Conservation (phyloP, 2,888 invertebrate genomes). For the Ectobius pallidus region DNA sequence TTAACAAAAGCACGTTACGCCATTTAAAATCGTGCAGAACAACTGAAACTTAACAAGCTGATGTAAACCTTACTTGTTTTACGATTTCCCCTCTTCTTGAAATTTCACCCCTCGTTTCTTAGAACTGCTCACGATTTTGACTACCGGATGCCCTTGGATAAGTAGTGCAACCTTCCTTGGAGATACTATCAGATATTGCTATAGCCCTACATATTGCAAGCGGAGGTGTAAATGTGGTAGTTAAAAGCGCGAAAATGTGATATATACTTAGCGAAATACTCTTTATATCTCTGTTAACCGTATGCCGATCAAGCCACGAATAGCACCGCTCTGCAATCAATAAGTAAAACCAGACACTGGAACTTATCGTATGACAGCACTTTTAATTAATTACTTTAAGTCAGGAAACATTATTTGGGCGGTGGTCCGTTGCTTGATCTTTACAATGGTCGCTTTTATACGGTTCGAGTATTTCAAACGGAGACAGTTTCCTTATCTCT, state of each 20-base stretch:
- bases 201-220: background rate
- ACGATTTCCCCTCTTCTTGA: too few relatives aligned
- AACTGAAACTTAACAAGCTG: too few relatives aligned
- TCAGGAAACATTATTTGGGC: conserved; percentile 20
- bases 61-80: too few relatives aligned
- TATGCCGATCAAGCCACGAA: background rate
- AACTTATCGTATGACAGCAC: background rate
- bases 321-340: background rate
- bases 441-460: background rate
- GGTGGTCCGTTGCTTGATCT: conserved; percentile 3
- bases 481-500: too few relatives aligned
- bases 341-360: background rate
- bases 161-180: background rate
- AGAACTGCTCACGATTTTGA: background rate
- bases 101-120: too few relatives aligned
- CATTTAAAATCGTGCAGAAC: too few relatives aligned
- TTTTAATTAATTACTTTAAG: conserved; percentile 5
- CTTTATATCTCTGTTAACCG: background rate
- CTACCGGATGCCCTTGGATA: background rate
- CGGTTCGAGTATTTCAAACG: too few relatives aligned
- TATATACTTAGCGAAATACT: conserved; percentile 1
- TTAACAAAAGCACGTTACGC: too few relatives aligned
- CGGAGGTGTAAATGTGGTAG: background rate
- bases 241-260: conserved; percentile 4
- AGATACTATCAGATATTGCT: background rate